Conservation (phyloP, 2,113 vertebrate genomes). For the Puffinus mauretanicus region DNA sequence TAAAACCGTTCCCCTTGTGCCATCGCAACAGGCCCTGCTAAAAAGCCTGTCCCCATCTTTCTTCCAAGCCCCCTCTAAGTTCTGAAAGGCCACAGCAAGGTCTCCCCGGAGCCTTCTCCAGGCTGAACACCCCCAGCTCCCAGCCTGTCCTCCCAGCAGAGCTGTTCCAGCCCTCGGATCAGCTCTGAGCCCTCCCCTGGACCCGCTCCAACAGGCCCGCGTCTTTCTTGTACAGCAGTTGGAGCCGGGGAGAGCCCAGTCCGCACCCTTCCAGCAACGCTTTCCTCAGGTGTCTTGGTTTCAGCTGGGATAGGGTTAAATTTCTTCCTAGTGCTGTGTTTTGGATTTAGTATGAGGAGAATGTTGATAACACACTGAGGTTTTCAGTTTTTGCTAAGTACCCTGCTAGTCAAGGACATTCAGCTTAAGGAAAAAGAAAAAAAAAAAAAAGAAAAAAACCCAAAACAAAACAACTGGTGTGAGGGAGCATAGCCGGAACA, state of each 20-base stretch:
- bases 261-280: accelerated
- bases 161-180: accelerated
- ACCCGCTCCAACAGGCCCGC: background rate
- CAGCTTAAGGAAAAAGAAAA: too few relatives aligned
- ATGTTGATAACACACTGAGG: too few relatives aligned
- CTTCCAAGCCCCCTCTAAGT: too few relatives aligned
- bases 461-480: too few relatives aligned
- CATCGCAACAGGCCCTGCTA: accelerated
- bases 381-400: too few relatives aligned
- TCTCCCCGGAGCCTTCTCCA: background rate
- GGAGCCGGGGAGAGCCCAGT: background rate
- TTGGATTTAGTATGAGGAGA: too few relatives aligned
- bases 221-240: background rate
- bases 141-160: background rate
- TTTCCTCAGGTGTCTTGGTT: background rate
- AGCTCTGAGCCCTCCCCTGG: background rate
- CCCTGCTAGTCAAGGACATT: too few relatives aligned
- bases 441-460: too few relatives aligned
- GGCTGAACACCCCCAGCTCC: background rate
- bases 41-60: background rate
- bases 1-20: background rate
- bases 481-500: too few relatives aligned
- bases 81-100: accelerated
- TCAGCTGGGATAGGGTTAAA: too few relatives aligned
- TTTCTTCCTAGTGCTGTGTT: too few relatives aligned